These are phyloP conservation scores for Mus caroli DNA, from an alignment of 2,797 vertebrate species.

Conservation along the genomic window DNA sequence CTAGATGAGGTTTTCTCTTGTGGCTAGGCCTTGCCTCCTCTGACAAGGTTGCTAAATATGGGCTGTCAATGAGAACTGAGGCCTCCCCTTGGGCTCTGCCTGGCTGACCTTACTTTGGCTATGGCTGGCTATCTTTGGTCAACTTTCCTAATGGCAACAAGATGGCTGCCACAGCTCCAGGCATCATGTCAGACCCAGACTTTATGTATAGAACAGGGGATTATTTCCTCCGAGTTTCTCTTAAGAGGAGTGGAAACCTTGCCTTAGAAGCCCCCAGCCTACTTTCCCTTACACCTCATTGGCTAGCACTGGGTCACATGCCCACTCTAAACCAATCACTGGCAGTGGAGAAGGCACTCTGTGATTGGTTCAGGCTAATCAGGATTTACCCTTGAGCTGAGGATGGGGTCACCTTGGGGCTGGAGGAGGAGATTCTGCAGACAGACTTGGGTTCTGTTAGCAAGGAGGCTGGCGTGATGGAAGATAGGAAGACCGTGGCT, in stretches of 20 bases:
- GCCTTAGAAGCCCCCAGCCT: constrained; percentile 44
- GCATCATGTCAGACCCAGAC: constrained; percentile 48
- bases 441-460: constrained; percentile 66
- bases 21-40: background rate
- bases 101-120: constrained; percentile 15
- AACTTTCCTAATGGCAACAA: constrained; percentile 55
- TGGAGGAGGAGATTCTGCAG: constrained; percentile 68
- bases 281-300: constrained; percentile 61
- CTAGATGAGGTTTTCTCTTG: background rate
- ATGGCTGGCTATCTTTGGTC: constrained; percentile 48
- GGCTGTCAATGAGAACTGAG: background rate
- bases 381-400: constrained; percentile 80
- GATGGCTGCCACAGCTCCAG: constrained; percentile 76
- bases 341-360: background rate
- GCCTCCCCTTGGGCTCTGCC: background rate
- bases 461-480: background rate
- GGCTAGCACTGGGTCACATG: constrained; percentile 69
- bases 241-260: constrained; percentile 29
- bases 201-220: background rate
- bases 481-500: background rate
- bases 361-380: constrained; percentile 76
- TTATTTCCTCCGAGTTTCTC: constrained; percentile 22
- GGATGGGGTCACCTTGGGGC: constrained; percentile 82
- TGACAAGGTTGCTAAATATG: background rate
- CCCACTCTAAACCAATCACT: constrained; percentile 63